Conservation (phyloP, 2,888 invertebrate species). For the Oscheius sp. region DNA sequence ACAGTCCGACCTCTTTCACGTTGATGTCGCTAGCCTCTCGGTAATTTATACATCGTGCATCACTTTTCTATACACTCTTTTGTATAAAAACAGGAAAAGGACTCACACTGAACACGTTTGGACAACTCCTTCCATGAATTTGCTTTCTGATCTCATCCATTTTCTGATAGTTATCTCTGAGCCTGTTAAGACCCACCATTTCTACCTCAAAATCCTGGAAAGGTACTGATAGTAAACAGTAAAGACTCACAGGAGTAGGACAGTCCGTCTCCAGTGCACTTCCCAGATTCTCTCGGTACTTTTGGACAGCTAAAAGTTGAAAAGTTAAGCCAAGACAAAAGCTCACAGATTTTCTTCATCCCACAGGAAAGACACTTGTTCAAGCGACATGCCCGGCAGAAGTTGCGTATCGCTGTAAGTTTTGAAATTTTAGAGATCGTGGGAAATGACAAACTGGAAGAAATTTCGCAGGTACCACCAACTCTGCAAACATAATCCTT, state of each 20-base stretch:
- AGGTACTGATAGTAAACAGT: not conserved
- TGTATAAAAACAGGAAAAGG: not conserved
- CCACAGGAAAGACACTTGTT: constrained; percentile 14
- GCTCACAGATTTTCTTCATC: constrained; percentile 17
- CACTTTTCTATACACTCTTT: not conserved
- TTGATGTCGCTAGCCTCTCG: constrained; percentile 22
- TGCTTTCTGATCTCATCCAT: constrained; percentile 6
- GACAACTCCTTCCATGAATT: not conserved
- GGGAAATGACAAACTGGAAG: constrained; percentile 3
- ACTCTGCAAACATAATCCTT: constrained; percentile 15
- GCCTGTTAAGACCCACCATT: constrained; percentile 2
- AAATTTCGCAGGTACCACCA: not conserved
- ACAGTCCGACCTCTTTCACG: constrained; percentile 16
- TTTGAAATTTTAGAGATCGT: not conserved
- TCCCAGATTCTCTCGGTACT: constrained; percentile 11
- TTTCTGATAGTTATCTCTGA: not conserved
- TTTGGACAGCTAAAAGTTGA: constrained; percentile 14
- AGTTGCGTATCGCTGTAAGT: constrained; percentile 5
- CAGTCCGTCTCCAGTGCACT: not conserved
- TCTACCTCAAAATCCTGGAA: not conserved
- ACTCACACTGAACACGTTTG: constrained; percentile 1
- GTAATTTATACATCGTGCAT: not conserved
- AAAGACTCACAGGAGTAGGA: constrained; percentile 1
- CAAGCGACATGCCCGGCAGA: constrained; percentile 11
- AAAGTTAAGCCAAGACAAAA: not conserved